These are phyloP conservation scores for Notodonta dromedarius DNA, from an alignment of 2,888 invertebrate species.

Conservation along the genomic window DNA sequence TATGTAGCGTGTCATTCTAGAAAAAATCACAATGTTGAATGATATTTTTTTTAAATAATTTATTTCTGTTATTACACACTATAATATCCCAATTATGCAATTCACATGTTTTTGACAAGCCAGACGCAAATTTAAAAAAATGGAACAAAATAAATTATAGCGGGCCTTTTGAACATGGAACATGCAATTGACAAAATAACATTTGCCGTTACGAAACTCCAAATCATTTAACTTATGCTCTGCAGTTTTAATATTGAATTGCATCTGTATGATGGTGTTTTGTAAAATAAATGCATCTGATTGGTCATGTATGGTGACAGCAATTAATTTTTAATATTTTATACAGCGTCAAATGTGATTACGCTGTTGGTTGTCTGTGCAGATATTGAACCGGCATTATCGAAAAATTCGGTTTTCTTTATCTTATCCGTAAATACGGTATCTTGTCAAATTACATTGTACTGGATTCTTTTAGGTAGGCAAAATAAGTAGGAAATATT, in stretches of 20 bases:
- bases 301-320: slow-evolving; percentile 38
- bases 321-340: slow-evolving; percentile 31
- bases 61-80: background rate
- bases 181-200: slow-evolving; percentile 12
- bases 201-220: slow-evolving; percentile 4
- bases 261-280: slow-evolving; percentile 4
- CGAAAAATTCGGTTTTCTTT: slow-evolving; percentile 18
- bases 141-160: slow-evolving; percentile 37
- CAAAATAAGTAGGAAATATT: background rate
- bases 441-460: background rate
- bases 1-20: too few species aligned
- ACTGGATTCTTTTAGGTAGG: background rate
- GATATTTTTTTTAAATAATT: too few species aligned
- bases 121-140: slow-evolving; percentile 31
- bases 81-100: slow-evolving; percentile 21
- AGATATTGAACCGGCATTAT: slow-evolving; percentile 23
- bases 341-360: slow-evolving; percentile 28
- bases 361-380: slow-evolving; percentile 35
- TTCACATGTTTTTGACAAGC: slow-evolving; percentile 29
- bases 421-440: slow-evolving; percentile 2
- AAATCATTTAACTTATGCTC: background rate
- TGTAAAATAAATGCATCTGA: slow-evolving; percentile 33
- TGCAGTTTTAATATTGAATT: background rate
- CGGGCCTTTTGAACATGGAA: slow-evolving; percentile 35
- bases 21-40: too few species aligned